Evolutionary conservation across 1,140 invertebrate genomes (phyloP), one percentile per base, ranked within the genome.

Genomic region (Trichonephila clavipes): DNA sequence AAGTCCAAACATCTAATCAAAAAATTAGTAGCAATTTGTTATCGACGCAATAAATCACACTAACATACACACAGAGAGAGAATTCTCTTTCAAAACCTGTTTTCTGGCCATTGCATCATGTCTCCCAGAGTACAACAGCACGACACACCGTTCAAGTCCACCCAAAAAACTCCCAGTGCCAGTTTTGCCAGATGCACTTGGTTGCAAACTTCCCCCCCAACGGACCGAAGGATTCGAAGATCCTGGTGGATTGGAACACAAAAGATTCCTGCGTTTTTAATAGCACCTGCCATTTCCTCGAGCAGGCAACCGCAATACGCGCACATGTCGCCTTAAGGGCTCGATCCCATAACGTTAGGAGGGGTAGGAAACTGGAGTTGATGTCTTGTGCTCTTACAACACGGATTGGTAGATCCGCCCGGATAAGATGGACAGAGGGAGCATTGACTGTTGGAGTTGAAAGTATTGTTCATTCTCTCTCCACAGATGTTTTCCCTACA

Each of bases 211-310:
- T 34, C 72, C 72, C 61, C n/a, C 72, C 72, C 24, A 19, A 18
- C 14, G 72, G 72, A 34, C 14, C 28, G 28, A 77, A 40, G 34
- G 28, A 58, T 21, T n/a, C 19, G 82, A 85, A 58, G 28, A 58
- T 58, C 82, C 44, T 51, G 82, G 40, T 85, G 19, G 44, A 85
- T 85, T 77, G 7, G 82, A 24, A 85, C 44, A 85, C 82, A 85
- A 85, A 58, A 59, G 82, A 85, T 58, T 59, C 82, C 44, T 58
- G 44, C 58, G 82, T 59, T 77, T 85, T 85, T 51, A 85, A 58
- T 58, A 85, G 82, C 82, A 85, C 82, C 82, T 85, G 82, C 82
- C 82, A 85, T 85, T 85, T 85, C 82, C 82, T 85, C 82, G 10
- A 59, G 82, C 82, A 51, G 82, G 44, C 58, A 85, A 77, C 72